Evolutionary conservation across 2,113 vertebrate species (phyloP), one percentile per base, ranked within the genome.

Genomic region (Toxostoma redivivum): DNA sequence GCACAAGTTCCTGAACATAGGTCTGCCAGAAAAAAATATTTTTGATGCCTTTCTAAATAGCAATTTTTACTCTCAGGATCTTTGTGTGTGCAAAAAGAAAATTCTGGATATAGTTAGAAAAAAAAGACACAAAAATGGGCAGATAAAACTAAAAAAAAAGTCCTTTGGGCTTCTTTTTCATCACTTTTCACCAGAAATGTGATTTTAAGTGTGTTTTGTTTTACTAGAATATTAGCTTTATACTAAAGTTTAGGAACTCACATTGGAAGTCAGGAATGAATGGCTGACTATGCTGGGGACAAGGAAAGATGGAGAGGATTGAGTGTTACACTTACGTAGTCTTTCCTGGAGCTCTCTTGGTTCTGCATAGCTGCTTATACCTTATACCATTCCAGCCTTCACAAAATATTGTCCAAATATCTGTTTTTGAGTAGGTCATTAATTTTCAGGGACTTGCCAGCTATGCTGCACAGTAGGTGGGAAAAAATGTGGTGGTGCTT

Each of bases 401-500:
- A 81, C 27, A 79, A 91, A 90, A 60, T 74, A 58, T 40, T 71
- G 57, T 65, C 48, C 40, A 73, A 86, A 28, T 71, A 77, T 51
- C 64, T 91, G 27, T 72, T 93, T 91, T 70, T 80, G 51, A 88
- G 82, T 47, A 89, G 58, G 45, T 65, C 47, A 85, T 94, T 87
- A 81, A 64, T 94, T 89, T 92, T 66, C 77, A 71, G 48, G 44
- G 48, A 42, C 65, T 84, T 88, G 54, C 50, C 44, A 74, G 51
- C 69, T 70, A 35, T 69, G 45, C 48, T 62, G 69, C 76, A 54
- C 15, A 76, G 87, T 54, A 90, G 86, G 64, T 86, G 81, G 67
- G 86, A 88, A 96, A 97, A 97, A 96, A 93, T 77, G 48, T 88
- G 74, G 77, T 73, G 35, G 50, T 77, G 18, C 90, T 93, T 62